Evolutionary conservation across 2,113 vertebrate genomes (phyloP).

Genomic region (Sapajus apella): DNA sequence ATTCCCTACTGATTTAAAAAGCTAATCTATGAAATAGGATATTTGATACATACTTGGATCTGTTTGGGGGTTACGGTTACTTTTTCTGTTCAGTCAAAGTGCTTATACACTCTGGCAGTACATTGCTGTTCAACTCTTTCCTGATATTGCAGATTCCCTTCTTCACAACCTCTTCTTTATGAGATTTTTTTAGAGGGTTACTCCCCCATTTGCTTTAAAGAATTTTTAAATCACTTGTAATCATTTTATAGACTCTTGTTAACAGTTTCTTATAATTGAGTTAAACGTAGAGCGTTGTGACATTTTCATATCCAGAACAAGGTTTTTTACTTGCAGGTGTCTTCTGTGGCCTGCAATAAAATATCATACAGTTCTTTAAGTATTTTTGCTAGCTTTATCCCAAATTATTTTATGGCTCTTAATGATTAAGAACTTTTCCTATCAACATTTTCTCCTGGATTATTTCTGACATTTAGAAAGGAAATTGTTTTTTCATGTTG

Average conservation of each 20-base stretch:
- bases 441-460: background rate
- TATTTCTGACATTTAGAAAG: background rate
- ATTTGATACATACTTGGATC: background rate
- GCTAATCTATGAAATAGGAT: background rate
- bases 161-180: background rate
- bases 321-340: background rate
- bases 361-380: background rate
- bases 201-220: background rate
- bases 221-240: background rate
- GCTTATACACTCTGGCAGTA: background rate
- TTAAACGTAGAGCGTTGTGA: background rate
- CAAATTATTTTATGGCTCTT: background rate
- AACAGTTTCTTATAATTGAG: background rate
- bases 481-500: background rate
- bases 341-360: background rate
- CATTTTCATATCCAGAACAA: background rate
- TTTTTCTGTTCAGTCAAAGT: background rate
- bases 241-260: background rate
- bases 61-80: background rate
- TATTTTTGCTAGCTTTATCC: slow-evolving; percentile 25
- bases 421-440: background rate
- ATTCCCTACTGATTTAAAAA: background rate
- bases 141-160: background rate
- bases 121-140: background rate
- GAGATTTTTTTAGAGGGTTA: background rate